Evolutionary conservation across 2,888 invertebrate species (phyloP).

Genomic region (Pollenia angustigena): DNA sequence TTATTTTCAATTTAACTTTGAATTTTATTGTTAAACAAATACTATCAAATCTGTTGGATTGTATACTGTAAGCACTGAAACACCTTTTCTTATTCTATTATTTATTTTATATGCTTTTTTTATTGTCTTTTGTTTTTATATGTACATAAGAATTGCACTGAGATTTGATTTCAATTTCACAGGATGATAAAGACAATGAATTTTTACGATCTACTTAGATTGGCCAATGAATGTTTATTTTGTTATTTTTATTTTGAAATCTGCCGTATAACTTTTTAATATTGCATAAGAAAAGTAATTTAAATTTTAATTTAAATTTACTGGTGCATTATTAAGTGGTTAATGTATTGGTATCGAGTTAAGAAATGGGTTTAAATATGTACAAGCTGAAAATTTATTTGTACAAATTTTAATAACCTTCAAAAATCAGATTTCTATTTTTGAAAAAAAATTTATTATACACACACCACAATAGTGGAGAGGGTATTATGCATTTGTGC

Average conservation of each 20-base stretch:
- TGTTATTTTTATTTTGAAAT: constrained; percentile 13
- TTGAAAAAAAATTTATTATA: too few relatives aligned
- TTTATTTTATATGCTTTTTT: constrained; percentile 52
- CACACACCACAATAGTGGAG: too few relatives aligned
- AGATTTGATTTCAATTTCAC: constrained; percentile 72
- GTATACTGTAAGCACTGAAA: constrained; percentile 51
- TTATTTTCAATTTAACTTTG: constrained; percentile 74
- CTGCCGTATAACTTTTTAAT: constrained; percentile 6
- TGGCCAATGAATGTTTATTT: constrained; percentile 56
- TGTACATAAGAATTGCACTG: constrained; percentile 59
- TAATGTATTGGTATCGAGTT: background rate
- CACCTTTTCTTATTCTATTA: constrained; percentile 65
- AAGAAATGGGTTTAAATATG: too few relatives aligned
- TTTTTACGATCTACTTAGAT: constrained; percentile 50
- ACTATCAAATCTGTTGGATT: constrained; percentile 18
- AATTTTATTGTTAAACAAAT: constrained; percentile 65
- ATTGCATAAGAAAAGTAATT: background rate
- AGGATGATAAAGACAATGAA: constrained; percentile 65
- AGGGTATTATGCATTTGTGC: too few relatives aligned
- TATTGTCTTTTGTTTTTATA: constrained; percentile 52
- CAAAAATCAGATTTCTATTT: too few relatives aligned
- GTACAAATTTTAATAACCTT: too few relatives aligned
- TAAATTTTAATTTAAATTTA: background rate
- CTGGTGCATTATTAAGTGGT: background rate
- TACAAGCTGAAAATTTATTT: too few relatives aligned